These are phyloP conservation scores for Galerucella calmariensis DNA, from an alignment of 2,888 invertebrate species.

Conservation along the genomic window DNA sequence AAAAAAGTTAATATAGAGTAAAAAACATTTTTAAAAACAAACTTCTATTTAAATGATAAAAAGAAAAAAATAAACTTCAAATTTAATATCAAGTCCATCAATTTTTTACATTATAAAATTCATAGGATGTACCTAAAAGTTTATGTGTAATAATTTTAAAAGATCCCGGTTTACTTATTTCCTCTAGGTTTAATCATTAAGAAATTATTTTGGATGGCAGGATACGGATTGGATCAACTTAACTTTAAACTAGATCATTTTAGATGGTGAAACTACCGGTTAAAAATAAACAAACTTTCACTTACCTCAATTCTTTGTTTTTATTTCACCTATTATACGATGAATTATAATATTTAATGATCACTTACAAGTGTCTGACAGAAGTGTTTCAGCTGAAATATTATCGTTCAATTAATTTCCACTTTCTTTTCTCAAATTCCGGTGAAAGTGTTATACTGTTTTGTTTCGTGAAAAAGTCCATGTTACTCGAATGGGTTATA, in stretches of 20 bases:
- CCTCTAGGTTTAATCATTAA: too few relatives aligned
- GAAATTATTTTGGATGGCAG: neutral
- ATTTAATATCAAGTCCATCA: too few relatives aligned
- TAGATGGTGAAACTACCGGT: neutral
- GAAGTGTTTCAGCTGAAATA: neutral
- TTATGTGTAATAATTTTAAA: too few relatives aligned
- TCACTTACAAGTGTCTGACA: neutral
- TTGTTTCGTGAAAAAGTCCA: neutral
- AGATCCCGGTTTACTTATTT: too few relatives aligned
- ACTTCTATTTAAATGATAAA: too few relatives aligned
- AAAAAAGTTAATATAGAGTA: too few relatives aligned
- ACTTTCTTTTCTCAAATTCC: neutral
- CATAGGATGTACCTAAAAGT: too few relatives aligned
- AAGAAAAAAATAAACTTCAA: too few relatives aligned
- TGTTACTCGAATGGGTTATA: too few relatives aligned
- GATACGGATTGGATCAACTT: neutral
- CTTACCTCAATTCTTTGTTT: neutral
- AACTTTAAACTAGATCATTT: neutral
- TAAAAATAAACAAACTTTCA: neutral
- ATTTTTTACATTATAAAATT: too few relatives aligned
- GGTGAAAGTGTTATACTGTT: neutral
- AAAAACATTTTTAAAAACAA: too few relatives aligned
- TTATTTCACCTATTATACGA: neutral
- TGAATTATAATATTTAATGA: neutral
- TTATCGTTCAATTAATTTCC: neutral